Percentiles rank a stretch among this genome's conserved stretches.
These are phyloP conservation scores for Acropternis orthonyx DNA, from an alignment of 2,797 vertebrate species.

Conservation along the genomic window DNA sequence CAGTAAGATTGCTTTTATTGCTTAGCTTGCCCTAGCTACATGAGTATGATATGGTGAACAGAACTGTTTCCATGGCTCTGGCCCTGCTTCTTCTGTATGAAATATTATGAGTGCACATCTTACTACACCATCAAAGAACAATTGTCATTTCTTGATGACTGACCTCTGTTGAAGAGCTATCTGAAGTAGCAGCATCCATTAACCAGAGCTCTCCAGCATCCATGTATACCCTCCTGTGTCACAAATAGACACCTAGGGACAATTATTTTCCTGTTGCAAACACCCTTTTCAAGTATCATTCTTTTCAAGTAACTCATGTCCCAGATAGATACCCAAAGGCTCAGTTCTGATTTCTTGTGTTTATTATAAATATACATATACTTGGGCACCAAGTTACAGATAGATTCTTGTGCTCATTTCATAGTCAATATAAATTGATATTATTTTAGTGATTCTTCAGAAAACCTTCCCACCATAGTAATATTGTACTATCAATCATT, in stretches of 20 bases:
- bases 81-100: not conserved
- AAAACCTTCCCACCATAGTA: not conserved
- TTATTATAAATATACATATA: not conserved
- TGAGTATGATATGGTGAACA: not conserved
- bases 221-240: not conserved
- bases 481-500: not conserved
- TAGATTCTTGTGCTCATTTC: not conserved
- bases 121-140: not conserved
- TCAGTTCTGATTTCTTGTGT: not conserved
- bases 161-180: not conserved
- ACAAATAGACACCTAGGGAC: not conserved
- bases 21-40: not conserved
- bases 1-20: not conserved
- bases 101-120: not conserved
- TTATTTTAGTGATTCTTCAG: not conserved
- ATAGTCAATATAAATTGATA: not conserved
- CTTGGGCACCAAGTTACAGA: not conserved
- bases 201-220: not conserved
- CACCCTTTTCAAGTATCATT: not conserved
- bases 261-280: not conserved
- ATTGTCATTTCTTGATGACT: not conserved
- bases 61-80: not conserved
- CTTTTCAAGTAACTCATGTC: not conserved
- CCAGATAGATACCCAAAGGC: not conserved
- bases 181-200: not conserved